Evolutionary conservation across 2,888 invertebrate genomes (phyloP).

Genomic region (Byasa hedistus): DNA sequence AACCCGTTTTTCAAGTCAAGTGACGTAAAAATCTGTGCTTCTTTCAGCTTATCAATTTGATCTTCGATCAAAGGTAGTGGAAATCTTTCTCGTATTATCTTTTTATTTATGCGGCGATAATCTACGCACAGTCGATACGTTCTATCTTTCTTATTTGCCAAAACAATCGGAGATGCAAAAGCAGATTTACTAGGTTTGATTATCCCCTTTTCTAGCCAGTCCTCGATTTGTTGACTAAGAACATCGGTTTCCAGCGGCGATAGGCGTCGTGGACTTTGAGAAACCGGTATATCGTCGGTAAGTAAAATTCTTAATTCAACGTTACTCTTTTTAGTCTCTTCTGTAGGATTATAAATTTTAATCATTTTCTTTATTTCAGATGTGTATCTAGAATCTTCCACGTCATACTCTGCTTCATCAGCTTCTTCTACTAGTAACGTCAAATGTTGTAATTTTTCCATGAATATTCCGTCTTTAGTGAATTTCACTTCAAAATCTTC

Average conservation of each 20-base stretch:
- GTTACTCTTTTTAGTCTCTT: slow-evolving; percentile 18
- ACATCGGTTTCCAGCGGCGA: slow-evolving; percentile 26
- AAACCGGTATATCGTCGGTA: slow-evolving; percentile 25
- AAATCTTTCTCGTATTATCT: slow-evolving; percentile 44
- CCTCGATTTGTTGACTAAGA: slow-evolving; percentile 4
- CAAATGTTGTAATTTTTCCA: background rate
- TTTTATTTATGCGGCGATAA: slow-evolving; percentile 39
- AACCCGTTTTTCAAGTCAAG: slow-evolving; percentile 47
- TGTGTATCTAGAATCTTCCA: too few relatives aligned
- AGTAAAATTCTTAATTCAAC: slow-evolving; percentile 30
- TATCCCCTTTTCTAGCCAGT: too few relatives aligned
- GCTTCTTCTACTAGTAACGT: background rate
- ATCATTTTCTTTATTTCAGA: slow-evolving; percentile 21
- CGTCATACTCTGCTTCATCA: background rate
- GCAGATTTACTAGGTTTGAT: too few relatives aligned
- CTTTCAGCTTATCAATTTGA: slow-evolving; percentile 13
- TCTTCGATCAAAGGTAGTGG: slow-evolving; percentile 51
- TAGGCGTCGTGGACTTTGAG: slow-evolving; percentile 27
- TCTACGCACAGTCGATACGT: too few relatives aligned
- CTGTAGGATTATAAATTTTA: slow-evolving; percentile 28
- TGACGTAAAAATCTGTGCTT: slow-evolving; percentile 32
- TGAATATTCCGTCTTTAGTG: slow-evolving; percentile 16
- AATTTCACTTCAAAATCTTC: slow-evolving; percentile 34
- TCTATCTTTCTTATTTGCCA: too few relatives aligned
- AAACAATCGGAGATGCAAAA: too few relatives aligned